Evolutionary conservation across 2,888 invertebrate species (phyloP).

Genomic region (Dioctria linearis): DNA sequence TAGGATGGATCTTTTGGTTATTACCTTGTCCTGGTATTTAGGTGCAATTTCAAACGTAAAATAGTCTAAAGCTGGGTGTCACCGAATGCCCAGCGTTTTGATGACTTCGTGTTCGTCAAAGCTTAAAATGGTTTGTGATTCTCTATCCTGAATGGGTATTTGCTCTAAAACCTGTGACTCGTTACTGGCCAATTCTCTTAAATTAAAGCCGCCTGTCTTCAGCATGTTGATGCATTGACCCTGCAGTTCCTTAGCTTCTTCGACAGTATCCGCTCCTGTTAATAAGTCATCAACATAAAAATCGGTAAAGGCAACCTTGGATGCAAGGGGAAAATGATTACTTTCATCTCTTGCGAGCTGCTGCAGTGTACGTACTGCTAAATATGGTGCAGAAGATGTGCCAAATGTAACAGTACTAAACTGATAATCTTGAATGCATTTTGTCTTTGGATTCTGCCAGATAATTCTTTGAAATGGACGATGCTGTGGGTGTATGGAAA

Average conservation of each 20-base stretch:
- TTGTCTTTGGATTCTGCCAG: background rate
- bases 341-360: background rate
- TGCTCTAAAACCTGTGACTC: background rate
- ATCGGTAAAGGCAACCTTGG: conserved; percentile 17
- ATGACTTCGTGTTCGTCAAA: background rate
- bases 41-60: background rate
- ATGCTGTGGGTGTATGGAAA: background rate
- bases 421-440: background rate
- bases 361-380: no score
- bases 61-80: background rate
- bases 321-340: conserved; percentile 55
- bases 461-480: background rate
- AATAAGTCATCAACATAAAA: conserved; percentile 57
- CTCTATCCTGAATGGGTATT: no score
- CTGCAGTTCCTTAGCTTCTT: conserved; percentile 18
- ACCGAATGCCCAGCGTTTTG: background rate
- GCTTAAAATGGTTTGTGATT: background rate
- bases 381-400: no score
- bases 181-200: conserved; percentile 45
- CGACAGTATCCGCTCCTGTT: conserved; percentile 50
- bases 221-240: conserved; percentile 30
- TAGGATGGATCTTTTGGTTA: background rate
- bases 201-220: conserved; percentile 31
- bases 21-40: background rate
- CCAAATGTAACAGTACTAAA: no score